Base-by-base conservation (phyloP, 2,888 invertebrate species). In the Cacoxenus indagator region DNA sequence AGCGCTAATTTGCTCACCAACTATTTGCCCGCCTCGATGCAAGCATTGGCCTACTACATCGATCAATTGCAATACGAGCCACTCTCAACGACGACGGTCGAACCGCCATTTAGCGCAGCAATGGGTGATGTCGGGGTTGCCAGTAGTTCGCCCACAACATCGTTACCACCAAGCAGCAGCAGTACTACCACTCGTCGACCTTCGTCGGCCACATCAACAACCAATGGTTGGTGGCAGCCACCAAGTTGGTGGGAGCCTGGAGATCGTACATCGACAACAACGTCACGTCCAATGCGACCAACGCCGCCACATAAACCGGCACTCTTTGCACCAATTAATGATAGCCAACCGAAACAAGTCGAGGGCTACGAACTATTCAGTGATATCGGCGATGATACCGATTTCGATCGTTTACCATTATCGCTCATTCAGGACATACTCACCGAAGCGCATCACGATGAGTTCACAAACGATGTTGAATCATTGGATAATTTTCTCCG, bases 1-100 rank as follows among this genome's bases (percentile, higher is more conserved):
- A 77, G 80, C 19, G 78, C 79, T 37, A 80, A 78, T 69, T 77
- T 87, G 62, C 74, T 87, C 29, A 80, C 83, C 22, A 88, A 85
- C 70, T 88, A 87, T 73, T 75, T 89, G 70, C 87, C 88, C 55
- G 85, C 87, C 3, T 85, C 85, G 14, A 89, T 88, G 88, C 89
- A 89, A 73, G 87, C 87, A 2, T 70, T 88, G 67, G 87, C 87
- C 29, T 89, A 88, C 73, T 88, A 87, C 55, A 87, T 88, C 45
- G 89, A 88, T 70, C 77, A 78, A n/a, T 74, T 88, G 67, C 87
- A 88, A 70, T 88, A 89, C 69, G 88, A 88, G 65, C 86, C 86
- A 22, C 61, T 85, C 1, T 75, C 79, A 62, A 78, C 78, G 59
- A 88, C 88, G 62, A 88, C 88, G 0, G 76, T 86, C 8, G 88